Conservation (phyloP, 2,888 invertebrate species). For the Exephanes ischioxanthus region DNA sequence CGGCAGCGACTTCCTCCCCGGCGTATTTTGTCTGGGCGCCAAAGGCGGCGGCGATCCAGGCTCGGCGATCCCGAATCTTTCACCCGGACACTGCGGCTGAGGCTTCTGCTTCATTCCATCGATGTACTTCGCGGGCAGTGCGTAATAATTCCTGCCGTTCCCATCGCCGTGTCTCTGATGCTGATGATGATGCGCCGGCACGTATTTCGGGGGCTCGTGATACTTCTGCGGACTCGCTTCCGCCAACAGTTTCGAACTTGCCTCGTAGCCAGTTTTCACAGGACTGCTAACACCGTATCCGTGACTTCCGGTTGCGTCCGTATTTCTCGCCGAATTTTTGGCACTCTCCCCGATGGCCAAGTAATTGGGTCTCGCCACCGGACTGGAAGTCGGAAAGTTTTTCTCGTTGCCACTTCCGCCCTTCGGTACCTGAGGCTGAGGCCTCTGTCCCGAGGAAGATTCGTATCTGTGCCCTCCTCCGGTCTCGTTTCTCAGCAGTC, state of each 20-base stretch:
- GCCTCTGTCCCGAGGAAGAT: conserved; percentile 79
- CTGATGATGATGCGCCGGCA: conserved; percentile 74
- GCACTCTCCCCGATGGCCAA: conserved; percentile 69
- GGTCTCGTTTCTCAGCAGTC: conserved; percentile 75
- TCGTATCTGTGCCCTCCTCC: conserved; percentile 70
- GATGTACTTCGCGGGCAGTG: conserved; percentile 78
- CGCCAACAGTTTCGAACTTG: conserved; percentile 76
- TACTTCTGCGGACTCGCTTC: conserved; percentile 79
- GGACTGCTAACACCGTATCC: conserved; percentile 75
- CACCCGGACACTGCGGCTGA: conserved; percentile 76
- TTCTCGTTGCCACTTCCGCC: conserved; percentile 59
- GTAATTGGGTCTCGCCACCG: conserved; percentile 72
- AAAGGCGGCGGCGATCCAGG: conserved; percentile 78
- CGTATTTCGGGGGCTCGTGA: conserved; percentile 81
- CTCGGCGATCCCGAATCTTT: conserved; percentile 71
- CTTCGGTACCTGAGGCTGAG: conserved; percentile 79
- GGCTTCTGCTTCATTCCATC: conserved; percentile 77
- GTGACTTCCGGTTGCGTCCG: conserved; percentile 58
- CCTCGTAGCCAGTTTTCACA: conserved; percentile 79
- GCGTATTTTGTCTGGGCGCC: conserved; percentile 80
- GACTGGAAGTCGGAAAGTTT: conserved; percentile 60
- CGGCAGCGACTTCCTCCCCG: conserved; percentile 80
- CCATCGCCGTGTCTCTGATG: conserved; percentile 71
- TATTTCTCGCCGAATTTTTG: conserved; percentile 70
- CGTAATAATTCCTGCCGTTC: conserved; percentile 76